These are phyloP conservation scores for Tragulus kanchil DNA, from an alignment of 2,113 vertebrate genomes.

Conservation along the genomic window DNA sequence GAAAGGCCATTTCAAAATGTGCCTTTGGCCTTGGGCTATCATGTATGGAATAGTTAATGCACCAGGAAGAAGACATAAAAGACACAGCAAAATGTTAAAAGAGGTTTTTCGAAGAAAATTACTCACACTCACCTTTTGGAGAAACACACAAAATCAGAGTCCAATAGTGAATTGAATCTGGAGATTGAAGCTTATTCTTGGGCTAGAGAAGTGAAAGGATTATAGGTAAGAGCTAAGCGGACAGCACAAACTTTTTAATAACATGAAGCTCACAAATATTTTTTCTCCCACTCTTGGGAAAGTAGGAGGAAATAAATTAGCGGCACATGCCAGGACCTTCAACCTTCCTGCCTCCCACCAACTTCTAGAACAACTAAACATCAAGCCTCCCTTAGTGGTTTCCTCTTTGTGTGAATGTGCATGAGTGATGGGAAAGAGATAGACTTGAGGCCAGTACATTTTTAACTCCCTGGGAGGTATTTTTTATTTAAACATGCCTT, in stretches of 20 bases:
- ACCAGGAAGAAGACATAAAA: not conserved
- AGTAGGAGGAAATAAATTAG: constrained; percentile 83
- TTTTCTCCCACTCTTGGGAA: constrained; percentile 81
- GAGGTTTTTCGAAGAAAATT: not conserved
- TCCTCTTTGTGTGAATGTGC: constrained; percentile 78
- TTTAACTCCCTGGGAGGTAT: constrained; percentile 83
- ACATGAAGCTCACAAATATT: constrained; percentile 75
- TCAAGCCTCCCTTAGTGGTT: constrained; percentile 71
- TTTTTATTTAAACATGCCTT: constrained; percentile 82
- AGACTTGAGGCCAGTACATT: constrained; percentile 76
- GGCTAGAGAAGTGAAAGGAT: not conserved
- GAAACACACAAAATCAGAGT: not conserved
- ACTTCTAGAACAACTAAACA: constrained; percentile 82
- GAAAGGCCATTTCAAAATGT: not conserved
- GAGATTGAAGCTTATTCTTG: not conserved
- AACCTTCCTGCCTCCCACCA: constrained; percentile 80
- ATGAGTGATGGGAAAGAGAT: constrained; percentile 75
- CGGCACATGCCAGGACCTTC: constrained; percentile 79
- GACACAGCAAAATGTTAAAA: not conserved
- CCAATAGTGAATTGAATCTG: not conserved
- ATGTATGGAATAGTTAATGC: fast-evolving
- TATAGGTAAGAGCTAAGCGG: constrained; percentile 45
- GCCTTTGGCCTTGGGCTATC: not conserved
- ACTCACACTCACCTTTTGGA: not conserved
- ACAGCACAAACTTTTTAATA: constrained; percentile 64